Evolutionary conservation across 2,113 vertebrate species (phyloP).

Genomic region (Galeopterus variegatus): DNA sequence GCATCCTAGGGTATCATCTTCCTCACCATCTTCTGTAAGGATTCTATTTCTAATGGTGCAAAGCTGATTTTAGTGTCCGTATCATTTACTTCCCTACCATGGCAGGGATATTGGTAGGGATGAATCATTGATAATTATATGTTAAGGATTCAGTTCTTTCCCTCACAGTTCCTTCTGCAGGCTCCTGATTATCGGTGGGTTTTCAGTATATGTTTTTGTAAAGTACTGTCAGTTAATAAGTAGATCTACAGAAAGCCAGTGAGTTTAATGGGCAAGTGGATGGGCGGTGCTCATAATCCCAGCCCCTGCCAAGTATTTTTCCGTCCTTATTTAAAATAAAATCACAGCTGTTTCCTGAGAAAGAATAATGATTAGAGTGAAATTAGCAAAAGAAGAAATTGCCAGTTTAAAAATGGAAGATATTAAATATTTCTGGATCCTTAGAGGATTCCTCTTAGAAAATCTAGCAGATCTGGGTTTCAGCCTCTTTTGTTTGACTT

Average conservation of each 20-base stretch:
- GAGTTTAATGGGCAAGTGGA: constrained; percentile 30
- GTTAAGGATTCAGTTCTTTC: constrained; percentile 76
- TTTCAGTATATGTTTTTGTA: constrained; percentile 67
- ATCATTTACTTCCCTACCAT: constrained; percentile 64
- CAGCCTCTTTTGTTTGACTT: constrained; percentile 53
- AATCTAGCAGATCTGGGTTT: constrained; percentile 56
- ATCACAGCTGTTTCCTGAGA: constrained; percentile 60
- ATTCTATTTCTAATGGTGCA: constrained; percentile 75
- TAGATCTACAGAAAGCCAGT: constrained; percentile 44
- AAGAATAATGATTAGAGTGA: constrained; percentile 55
- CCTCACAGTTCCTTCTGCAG: constrained; percentile 63
- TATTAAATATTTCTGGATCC: constrained; percentile 62
- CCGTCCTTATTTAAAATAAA: constrained; percentile 61
- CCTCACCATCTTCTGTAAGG: constrained; percentile 5
- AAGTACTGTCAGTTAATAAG: constrained; percentile 62
- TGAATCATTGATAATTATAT: constrained; percentile 80
- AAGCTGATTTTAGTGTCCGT: constrained; percentile 71
- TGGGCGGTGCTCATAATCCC: neutral
- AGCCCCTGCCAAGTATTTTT: constrained; percentile 42
- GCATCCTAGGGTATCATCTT: constrained; percentile 30
- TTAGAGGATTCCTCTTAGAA: constrained; percentile 58
- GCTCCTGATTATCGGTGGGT: constrained; percentile 71
- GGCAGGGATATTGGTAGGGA: neutral
- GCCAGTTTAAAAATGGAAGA: constrained; percentile 64
- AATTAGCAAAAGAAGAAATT: constrained; percentile 68